These are phyloP conservation scores for Psittacara wagleri DNA, from an alignment of 2,113 vertebrate genomes.

Conservation along the genomic window DNA sequence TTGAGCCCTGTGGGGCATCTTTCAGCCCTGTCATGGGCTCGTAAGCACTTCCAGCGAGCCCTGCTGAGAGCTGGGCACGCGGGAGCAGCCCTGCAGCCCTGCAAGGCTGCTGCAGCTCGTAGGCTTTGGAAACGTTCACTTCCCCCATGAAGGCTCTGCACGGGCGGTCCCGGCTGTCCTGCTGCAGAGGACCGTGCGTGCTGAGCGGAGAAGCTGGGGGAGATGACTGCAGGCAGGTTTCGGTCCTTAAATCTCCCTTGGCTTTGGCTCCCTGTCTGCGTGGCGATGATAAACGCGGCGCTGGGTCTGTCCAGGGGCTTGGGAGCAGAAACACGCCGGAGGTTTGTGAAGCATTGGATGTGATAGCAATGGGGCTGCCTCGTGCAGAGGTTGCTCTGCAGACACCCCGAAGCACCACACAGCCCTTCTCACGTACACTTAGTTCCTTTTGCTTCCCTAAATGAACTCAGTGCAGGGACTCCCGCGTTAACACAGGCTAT, in stretches of 20 bases:
- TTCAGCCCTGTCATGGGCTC: not conserved
- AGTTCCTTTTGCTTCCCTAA: not conserved
- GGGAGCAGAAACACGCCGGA: not conserved
- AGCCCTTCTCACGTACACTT: accelerated
- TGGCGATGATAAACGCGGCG: accelerated
- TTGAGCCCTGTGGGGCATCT: not conserved
- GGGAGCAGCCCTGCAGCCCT: accelerated
- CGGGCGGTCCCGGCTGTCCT: not conserved
- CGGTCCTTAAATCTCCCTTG: not conserved
- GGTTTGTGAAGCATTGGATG: accelerated
- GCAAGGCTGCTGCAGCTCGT: not conserved
- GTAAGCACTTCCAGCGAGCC: not conserved
- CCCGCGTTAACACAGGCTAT: accelerated
- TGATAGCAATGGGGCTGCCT: accelerated
- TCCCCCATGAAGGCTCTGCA: not conserved
- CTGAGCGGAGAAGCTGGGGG: not conserved
- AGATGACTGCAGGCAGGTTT: not conserved
- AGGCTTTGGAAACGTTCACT: not conserved
- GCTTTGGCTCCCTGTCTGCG: not conserved
- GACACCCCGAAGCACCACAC: accelerated
- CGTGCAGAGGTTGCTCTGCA: not conserved
- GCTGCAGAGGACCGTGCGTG: accelerated
- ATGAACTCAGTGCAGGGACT: accelerated
- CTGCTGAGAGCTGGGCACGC: not conserved
- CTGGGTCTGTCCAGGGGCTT: not conserved